Base-by-base conservation (phyloP, 2,113 vertebrate genomes). In the Prolemur simus region DNA sequence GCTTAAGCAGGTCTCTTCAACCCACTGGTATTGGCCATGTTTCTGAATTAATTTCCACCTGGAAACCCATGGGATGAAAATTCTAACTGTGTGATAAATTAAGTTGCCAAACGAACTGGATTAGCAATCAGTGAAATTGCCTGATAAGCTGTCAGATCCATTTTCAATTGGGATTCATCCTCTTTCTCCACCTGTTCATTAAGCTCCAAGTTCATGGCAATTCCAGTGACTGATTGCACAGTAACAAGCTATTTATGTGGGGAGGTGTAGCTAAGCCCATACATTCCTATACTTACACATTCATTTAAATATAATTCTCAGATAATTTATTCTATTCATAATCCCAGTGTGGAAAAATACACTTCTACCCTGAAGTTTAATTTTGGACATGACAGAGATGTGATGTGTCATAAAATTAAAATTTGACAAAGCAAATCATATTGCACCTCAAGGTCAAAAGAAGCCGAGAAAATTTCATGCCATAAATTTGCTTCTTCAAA, bases 101-200 rank as follows among this genome's bases (percentile, higher is more conserved):
- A 99, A 98, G 97, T 98, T 98, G 97, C 98, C 98, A 98, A 99
- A 98, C 71, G 93, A 98, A 99, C 98, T 97, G 98, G 99, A 99
- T 99, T 99, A 98, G 98, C 71, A 98, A 99, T 99, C 98, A 99
- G 97, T 95, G 96, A 98, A 99, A 99, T 89, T 98, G 98, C 98
- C 97, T 97, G 97, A 98, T 98, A 97, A 97, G 92, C 97, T 98
- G 98, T 98, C 98, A 98, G 98, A 98, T 98, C 96, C 98, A 98
- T 94, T 98, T 98, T 98, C 97, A 96, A 98, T 98, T 98, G 97
- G 97, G 98, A 99, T 98, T 98, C 98, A 98, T 98, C 97, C 98
- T 98, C 97, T 98, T 97, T 97, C 98, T 98, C 98, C 98, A 99
- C 98, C 98, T 99, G 99, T 98, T 99, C 98, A 99, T 99, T 99